Conservation (phyloP, 2,888 invertebrate genomes). For the Temnothorax rugatulus region DNA sequence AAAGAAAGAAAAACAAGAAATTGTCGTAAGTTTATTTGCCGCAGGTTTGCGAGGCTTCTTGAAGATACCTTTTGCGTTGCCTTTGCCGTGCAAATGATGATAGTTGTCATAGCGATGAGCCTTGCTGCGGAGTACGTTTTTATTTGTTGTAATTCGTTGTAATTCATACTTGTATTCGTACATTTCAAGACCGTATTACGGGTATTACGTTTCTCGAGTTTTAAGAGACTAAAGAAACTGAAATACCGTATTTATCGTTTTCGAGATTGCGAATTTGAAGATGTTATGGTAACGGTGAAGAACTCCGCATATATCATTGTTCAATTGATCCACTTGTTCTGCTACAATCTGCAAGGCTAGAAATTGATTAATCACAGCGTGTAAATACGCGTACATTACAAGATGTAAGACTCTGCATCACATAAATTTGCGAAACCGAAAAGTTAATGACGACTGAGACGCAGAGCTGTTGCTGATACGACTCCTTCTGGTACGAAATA, state of each 20-base stretch:
- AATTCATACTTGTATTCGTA: too few relatives aligned
- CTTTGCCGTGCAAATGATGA: background rate
- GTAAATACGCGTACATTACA: background rate
- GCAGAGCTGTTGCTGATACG: constrained; percentile 35
- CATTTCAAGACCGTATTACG: background rate
- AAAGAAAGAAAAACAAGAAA: background rate
- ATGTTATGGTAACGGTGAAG: background rate
- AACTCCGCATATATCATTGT: background rate
- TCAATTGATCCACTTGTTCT: constrained; percentile 57
- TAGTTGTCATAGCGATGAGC: background rate
- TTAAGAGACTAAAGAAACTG: background rate
- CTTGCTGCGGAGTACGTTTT: background rate
- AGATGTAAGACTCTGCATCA: constrained; percentile 36
- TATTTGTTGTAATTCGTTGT: background rate
- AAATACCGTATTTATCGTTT: background rate
- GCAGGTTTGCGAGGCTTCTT: constrained; percentile 10
- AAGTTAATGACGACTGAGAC: background rate
- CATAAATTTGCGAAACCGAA: background rate
- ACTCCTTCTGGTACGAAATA: constrained; percentile 42
- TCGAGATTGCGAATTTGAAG: background rate
- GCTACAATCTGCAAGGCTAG: constrained; percentile 47
- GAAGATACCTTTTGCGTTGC: background rate
- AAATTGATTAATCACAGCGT: constrained; percentile 53
- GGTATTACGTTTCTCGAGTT: background rate
- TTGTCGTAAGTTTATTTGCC: background rate